These are phyloP conservation scores for Pectinophora gossypiella DNA, from an alignment of 1,140 invertebrate genomes.

Conservation along the genomic window DNA sequence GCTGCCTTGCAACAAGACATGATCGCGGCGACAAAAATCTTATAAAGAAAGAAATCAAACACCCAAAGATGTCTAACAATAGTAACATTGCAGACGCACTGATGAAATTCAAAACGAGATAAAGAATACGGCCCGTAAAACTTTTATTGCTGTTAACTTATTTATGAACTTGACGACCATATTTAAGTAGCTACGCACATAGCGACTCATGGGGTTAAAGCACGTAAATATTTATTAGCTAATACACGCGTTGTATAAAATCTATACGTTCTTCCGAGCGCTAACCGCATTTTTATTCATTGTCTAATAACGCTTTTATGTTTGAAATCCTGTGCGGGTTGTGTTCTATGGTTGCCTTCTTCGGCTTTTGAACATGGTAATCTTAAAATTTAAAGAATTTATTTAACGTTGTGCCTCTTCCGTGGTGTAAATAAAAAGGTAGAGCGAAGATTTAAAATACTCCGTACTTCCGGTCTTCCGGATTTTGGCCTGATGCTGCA, in stretches of 20 bases:
- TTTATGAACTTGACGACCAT: slow-evolving; percentile 61
- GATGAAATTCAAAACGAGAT: slow-evolving; percentile 68
- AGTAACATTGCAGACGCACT: slow-evolving; percentile 32
- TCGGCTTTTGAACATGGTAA: too few relatives aligned
- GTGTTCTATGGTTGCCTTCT: too few relatives aligned
- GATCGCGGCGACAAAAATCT: slow-evolving; percentile 14
- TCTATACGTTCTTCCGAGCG: not conserved
- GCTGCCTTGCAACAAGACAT: too few relatives aligned
- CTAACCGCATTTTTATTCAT: too few relatives aligned
- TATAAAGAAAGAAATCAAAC: slow-evolving; percentile 21
- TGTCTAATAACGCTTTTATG: too few relatives aligned
- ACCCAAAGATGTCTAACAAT: not conserved
- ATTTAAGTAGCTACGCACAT: slow-evolving; percentile 30
- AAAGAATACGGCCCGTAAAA: slow-evolving; percentile 67
- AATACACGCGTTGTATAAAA: not conserved
- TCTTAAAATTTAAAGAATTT: too few relatives aligned
- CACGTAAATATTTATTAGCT: not conserved
- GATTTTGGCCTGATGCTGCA: too few relatives aligned
- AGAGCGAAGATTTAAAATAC: too few relatives aligned
- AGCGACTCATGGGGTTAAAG: not conserved
- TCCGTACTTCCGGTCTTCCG: too few relatives aligned
- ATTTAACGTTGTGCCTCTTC: too few relatives aligned
- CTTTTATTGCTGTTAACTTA: slow-evolving; percentile 68
- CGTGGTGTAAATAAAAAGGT: too few relatives aligned
- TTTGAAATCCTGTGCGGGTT: too few relatives aligned